Evolutionary conservation across 1,140 invertebrate species (phyloP), one percentile per base, ranked within the genome.

Genomic region (Proales similis): DNA sequence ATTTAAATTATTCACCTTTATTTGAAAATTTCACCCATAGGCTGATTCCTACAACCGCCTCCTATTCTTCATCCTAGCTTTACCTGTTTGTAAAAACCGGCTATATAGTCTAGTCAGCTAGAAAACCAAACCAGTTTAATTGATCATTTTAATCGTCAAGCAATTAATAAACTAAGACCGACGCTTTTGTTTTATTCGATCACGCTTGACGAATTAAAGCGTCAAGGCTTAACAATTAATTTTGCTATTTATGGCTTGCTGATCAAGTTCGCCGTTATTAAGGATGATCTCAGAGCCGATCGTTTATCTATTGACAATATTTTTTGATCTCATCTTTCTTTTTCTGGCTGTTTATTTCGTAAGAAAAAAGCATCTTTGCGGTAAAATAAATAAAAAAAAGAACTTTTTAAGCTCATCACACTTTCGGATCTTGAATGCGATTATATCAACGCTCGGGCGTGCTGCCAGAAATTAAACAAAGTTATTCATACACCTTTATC

Each of bases 311-410:
- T 30, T 57, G 14, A 42, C 51, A n/a, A 9, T 57, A 11, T 17
- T 57, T 6, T 39, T 57, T 12, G 38, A 42, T 57, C 11, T 57
- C 4, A 26, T 57, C 19, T 29, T 42, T 7, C 2, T 57, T 7
- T 57, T 57, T 42, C 24, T 57, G 7, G 20, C 51, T 17, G 51
- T 57, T 57, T 57, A 42, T 20, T 57, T 57, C 26, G 51, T 57
- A 57, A 57, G 24, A 14, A 33, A n/a, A 14, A 20, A 32, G 1
- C 12, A 49, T 4, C 30, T 49, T 12, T 2, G 6, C 3, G 26
- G 20, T 19, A 39, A 12, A 4, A 5, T 53, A 19, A 38, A 19
- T 12, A 38, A 19, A 12, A 27, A 19, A 24, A 26, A 49, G 0
- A 49, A 49, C 24, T 29, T 26, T 42, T 14, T 11, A 24, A 57